Conservation (phyloP, 2,888 invertebrate species). For the Hipparchia semele region DNA sequence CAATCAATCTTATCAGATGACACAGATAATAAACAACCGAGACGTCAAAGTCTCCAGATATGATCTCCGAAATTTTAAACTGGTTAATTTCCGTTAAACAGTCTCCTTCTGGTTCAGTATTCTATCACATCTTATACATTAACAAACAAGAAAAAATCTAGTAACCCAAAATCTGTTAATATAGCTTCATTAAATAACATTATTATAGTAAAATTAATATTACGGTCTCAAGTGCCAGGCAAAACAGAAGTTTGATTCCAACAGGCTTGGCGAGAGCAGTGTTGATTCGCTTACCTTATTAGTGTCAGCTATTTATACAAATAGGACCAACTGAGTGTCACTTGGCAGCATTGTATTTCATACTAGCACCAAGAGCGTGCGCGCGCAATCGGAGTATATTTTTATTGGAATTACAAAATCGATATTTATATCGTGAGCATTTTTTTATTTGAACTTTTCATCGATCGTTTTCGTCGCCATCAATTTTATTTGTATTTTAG, state of each 20-base stretch:
- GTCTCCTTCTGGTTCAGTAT: no score
- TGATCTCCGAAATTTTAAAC: not conserved
- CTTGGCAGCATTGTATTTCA: conserved; percentile 29
- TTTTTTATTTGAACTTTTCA: not conserved
- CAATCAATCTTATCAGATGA: not conserved
- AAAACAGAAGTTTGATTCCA: conserved; percentile 1
- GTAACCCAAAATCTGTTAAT: not conserved
- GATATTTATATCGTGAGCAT: conserved; percentile 14
- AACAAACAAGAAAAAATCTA: no score
- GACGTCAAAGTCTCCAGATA: not conserved
- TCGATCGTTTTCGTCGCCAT: not conserved
- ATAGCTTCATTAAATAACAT: not conserved
- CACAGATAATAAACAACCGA: not conserved
- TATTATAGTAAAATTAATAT: not conserved
- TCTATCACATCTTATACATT: no score
- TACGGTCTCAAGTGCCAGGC: conserved; percentile 17
- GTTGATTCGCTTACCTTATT: conserved; percentile 39
- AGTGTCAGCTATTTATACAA: conserved; percentile 43
- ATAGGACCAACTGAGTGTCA: conserved; percentile 32
- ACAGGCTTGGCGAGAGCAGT: conserved; percentile 6
- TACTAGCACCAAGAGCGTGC: conserved; percentile 31
- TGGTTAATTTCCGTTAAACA: not conserved
- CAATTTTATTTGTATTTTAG: not conserved
- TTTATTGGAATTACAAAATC: not conserved
- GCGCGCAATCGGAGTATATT: conserved; percentile 23